Conservation (phyloP, 2,797 vertebrate species). For the Siniperca obscura region DNA sequence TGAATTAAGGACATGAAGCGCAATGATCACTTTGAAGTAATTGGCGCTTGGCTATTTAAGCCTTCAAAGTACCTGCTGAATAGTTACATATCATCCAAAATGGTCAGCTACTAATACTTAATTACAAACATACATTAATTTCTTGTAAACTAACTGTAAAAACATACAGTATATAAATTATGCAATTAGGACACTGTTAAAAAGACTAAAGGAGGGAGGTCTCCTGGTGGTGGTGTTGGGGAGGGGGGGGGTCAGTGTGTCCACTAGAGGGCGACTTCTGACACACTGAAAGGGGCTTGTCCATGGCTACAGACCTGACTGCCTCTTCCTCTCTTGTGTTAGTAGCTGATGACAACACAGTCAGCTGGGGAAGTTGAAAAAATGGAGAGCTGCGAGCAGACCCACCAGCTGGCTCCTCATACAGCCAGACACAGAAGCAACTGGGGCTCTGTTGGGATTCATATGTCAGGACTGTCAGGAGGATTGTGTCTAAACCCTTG, state of each 20-base stretch:
- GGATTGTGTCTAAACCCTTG: neutral
- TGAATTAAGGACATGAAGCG: constrained; percentile 21
- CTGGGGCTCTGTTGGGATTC: constrained; percentile 51
- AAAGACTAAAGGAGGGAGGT: neutral
- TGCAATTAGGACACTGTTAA: neutral
- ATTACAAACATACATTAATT: neutral
- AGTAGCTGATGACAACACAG: constrained; percentile 37
- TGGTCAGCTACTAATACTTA: neutral
- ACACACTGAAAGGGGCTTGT: constrained; percentile 36
- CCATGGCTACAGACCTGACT: constrained; percentile 1
- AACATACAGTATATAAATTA: neutral
- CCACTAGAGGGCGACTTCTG: constrained; percentile 82
- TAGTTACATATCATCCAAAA: neutral
- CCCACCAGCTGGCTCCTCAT: neutral
- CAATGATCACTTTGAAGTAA: constrained; percentile 37
- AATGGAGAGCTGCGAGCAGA: constrained; percentile 29
- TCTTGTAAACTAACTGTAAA: neutral
- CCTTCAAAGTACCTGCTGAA: constrained; percentile 28
- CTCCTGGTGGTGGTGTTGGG: neutral
- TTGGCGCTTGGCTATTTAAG: neutral
- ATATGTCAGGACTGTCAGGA: constrained; percentile 46
- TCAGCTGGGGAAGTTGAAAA: constrained; percentile 27
- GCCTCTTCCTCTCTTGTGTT: constrained; percentile 17
- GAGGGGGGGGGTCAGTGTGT: neutral
- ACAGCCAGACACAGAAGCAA: constrained; percentile 40